These are phyloP conservation scores for Aleiodes leptofemur DNA, from an alignment of 2,888 invertebrate species.

Conservation along the genomic window DNA sequence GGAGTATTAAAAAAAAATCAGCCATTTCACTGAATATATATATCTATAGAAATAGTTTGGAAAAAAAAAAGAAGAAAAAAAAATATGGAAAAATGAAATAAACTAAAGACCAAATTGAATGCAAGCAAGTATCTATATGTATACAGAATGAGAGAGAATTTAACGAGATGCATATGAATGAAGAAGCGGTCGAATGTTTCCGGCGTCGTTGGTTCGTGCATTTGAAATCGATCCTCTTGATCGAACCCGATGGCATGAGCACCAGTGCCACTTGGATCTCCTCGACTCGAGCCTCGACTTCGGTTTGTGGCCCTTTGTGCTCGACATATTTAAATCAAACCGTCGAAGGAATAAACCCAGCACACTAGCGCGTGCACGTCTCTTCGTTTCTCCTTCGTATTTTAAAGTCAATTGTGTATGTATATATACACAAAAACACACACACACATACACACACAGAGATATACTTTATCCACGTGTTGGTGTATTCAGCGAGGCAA, in stretches of 20 bases:
- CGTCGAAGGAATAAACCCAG: constrained; percentile 44
- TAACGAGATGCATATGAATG: constrained; percentile 49
- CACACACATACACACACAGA: background rate
- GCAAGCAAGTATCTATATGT: constrained; percentile 20
- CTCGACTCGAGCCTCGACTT: constrained; percentile 49
- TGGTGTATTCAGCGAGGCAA: background rate
- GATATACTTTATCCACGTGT: background rate
- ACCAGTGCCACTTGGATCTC: constrained; percentile 50
- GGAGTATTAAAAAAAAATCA: background rate
- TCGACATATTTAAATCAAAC: constrained; percentile 51
- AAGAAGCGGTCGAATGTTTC: constrained; percentile 43
- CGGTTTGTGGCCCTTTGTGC: constrained; percentile 44
- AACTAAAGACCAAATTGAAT: background rate
- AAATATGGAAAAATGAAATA: background rate
- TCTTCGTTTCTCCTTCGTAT: constrained; percentile 30
- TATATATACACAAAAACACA: background rate
- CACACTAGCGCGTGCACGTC: constrained; percentile 39
- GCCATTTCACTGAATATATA: background rate
- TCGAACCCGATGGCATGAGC: constrained; percentile 49
- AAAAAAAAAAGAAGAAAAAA: too few relatives aligned
- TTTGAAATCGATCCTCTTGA: constrained; percentile 50
- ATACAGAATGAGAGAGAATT: constrained; percentile 18
- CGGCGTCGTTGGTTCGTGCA: constrained; percentile 46
- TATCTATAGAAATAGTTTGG: background rate
- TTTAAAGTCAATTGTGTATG: constrained; percentile 18